Evolutionary conservation across 2,888 invertebrate genomes (phyloP), one percentile per base, ranked within the genome.

Genomic region (Drosophila bunnanda): DNA sequence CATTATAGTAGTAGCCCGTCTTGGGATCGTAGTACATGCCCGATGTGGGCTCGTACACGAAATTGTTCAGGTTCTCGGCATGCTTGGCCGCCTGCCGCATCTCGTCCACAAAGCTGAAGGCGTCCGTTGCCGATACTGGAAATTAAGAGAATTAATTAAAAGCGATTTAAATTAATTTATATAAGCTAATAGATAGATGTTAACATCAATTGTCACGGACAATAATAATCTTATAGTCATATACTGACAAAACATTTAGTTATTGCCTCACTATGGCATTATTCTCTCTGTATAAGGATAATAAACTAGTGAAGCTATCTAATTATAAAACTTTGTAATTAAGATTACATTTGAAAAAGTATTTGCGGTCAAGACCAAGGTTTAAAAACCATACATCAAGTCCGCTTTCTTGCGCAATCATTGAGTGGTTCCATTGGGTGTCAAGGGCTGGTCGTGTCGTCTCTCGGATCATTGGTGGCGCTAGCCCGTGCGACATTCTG

Each of bases 1-100:
- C 95, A 93, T 97, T 97, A 90, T 97, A 98, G 93, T 98, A 98
- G 93, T 97, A 98, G 73, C 97, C 97, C 78, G 96, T 96, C 88
- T 95, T 96, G 80, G 96, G 96, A 92, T 98, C 97, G 92, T 97
- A 97, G 92, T 97, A 98, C 93, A 97, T 94, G 77, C 97, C 97
- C 28, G 96, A 96, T 4, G 96, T 96, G 89, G 96, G 95, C 78
- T 98, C 97, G 92, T 96, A 97, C 32, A 97, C 96, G 94, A 97
- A 97, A 20, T 96, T 96, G 52, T 94, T 94, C 78, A 96, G 94
- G 81, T 95, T 94, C 89, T 96, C 92, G 6, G 96, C 96, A 90
- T 94, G 94, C 90, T 96, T 95, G 0, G 97, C 97, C 4, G 94
- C 96, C 90, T 96, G 88, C 53, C 95, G 95, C 55, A 97, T 96